Base-by-base conservation (phyloP, 2,797 vertebrate genomes). In the Lates japonicus region DNA sequence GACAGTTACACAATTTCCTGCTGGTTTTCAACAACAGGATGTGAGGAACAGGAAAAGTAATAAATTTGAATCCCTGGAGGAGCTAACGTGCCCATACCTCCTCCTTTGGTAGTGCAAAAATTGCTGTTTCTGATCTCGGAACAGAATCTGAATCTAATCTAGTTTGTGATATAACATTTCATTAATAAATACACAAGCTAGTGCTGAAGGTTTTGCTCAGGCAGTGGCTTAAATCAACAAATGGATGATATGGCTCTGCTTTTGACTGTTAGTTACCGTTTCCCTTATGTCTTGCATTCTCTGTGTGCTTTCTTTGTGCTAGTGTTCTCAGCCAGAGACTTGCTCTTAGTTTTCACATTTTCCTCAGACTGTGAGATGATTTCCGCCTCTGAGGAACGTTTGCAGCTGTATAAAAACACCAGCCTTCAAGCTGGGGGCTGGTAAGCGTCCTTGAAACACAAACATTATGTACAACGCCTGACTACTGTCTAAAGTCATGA, bases 1-100 rank as follows among this genome's bases (percentile, higher is more conserved):
- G 42, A 14, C 65, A 37, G 2, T 35, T 57, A 65, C 71, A 82
- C 67, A 72, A 76, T 48, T 51, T 80, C 58, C 31, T 80, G 7
- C 73, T 51, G 17, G 12, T 61, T 52, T 66, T 59, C 63, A 63
- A 76, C 54, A 86, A 86, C 88, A 89, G 79, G 86, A 90, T 59
- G 72, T 79, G 25, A 58, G 55, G 79, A 33, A 70, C 69, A 81
- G 86, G 81, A 87, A 87, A 74, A 52, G 17, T 62, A 62, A 22
- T 42, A 5, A 14, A n/a, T 64, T 25, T 62, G 7, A 39, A 67
- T 39, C 57, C 19, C 39, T 48, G 42, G 17, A 70, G 39, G 29
- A 64, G 42, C 52, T 35, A 14, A 57, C 0, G 20, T 54, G n/a
- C 25, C 2, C 35, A 33, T 31, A 19, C 22, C 52, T 72, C 35